Base-by-base conservation (phyloP, 2,797 vertebrate genomes). In the Lithobates sylvaticus region DNA sequence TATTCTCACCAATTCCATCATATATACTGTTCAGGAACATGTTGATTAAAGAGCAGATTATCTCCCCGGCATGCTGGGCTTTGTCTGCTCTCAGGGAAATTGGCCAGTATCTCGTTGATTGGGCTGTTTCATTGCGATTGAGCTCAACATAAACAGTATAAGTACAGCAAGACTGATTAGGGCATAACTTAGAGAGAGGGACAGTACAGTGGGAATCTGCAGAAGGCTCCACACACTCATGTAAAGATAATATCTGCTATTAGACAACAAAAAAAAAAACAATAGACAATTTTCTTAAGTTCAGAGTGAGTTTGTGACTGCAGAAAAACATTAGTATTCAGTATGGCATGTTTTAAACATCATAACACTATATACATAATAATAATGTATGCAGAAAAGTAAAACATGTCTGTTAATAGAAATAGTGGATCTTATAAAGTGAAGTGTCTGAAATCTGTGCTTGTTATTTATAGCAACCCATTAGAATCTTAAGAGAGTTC, bases 1-100 rank as follows among this genome's bases (percentile, higher is more conserved):
- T 92, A 84, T 90, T 91, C 87, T 84, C 0, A 0, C 88, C 89
- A 87, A 58, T 89, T 86, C 88, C 92, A 91, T 93, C 91, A 89
- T 91, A 85, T n/a, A 58, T 7, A 64, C 50, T 9, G n/a, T 87
- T 90, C 88, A 89, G 91, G 89, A 91, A 64, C 88, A 89, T 90
- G 80, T 90, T 92, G 90, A 92, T 92, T 92, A 92, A 92, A 94
- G 88, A 88, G 88, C 18, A 88, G 91, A 94, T 95, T 94, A 93
- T 92, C 91, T 94, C 92, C 90, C 89, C 72, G 23, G 50, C 81
- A 78, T 73, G 86, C 81, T 83, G 58, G 76, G 70, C 61, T 91
- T 58, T 90, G 88, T 91, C 88, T 36, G 87, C 50, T 16, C 84
- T 74, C 75, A 89, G 88, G 69, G 84, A 81, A 84, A 83, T 89